phyloP scores from a whole-genome alignment of 1,140 invertebrate species.

The Aporrectodea caliginosa region DNA sequence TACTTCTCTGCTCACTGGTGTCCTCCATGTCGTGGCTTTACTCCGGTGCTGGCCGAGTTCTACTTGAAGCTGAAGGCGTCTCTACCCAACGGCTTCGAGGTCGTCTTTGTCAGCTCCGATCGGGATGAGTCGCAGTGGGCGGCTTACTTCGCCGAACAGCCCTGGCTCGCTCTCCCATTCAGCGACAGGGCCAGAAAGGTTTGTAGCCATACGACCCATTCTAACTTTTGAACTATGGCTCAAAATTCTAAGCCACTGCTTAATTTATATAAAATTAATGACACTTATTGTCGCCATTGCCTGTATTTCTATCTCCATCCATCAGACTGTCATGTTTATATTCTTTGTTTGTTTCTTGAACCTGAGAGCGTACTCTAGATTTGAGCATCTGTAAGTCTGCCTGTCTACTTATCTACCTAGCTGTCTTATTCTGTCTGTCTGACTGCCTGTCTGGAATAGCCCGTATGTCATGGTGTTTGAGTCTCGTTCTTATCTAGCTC shows the following conservation, averaged over 20 bases:
- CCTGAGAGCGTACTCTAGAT: too few relatives aligned
- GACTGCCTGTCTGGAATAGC: too few relatives aligned
- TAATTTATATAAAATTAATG: too few relatives aligned
- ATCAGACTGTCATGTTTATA: not conserved
- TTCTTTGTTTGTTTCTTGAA: too few relatives aligned
- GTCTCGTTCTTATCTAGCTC: too few relatives aligned
- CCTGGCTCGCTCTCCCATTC: constrained; percentile 70
- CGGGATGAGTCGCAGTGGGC: constrained; percentile 64
- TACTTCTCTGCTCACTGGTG: constrained; percentile 61
- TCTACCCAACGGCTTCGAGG: constrained; percentile 57
- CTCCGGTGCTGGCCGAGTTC: constrained; percentile 56
- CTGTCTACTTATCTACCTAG: too few relatives aligned
- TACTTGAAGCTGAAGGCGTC: constrained; percentile 53
- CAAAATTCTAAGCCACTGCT: not conserved
- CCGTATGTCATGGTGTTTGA: too few relatives aligned
- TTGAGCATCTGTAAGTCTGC: too few relatives aligned
- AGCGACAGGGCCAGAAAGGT: constrained; percentile 62
- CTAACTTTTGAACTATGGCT: not conserved
- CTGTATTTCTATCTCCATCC: too few relatives aligned
- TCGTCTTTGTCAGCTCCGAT: constrained; percentile 67
- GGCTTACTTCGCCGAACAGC: constrained; percentile 64
- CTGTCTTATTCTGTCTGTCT: too few relatives aligned
- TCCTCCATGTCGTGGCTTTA: constrained; percentile 59
- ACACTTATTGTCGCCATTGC: too few relatives aligned
- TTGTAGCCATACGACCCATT: not conserved